Percentiles rank a stretch among this genome's conserved stretches.
These are phyloP conservation scores for Calameuta idolon DNA, from an alignment of 2,888 invertebrate genomes.

Conservation along the genomic window DNA sequence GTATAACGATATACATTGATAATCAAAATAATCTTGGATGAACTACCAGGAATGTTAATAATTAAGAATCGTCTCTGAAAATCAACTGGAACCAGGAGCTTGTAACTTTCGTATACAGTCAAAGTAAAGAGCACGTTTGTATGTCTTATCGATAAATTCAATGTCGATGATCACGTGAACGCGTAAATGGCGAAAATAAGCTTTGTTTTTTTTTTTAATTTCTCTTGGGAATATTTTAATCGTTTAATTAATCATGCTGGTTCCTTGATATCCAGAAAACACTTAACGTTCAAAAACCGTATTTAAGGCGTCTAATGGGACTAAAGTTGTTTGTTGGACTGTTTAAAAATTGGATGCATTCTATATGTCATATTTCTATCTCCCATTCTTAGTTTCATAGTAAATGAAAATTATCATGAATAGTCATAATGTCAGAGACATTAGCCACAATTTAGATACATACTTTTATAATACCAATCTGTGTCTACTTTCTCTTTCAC, in stretches of 20 bases:
- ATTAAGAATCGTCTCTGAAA: background rate
- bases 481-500: background rate
- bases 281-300: background rate
- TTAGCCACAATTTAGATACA: background rate
- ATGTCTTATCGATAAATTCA: background rate
- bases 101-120: background rate
- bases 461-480: background rate
- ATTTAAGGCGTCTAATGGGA: background rate
- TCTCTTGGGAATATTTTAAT: background rate
- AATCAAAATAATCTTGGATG: background rate
- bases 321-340: background rate
- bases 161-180: background rate
- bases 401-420: background rate
- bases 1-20: background rate
- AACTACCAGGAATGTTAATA: background rate
- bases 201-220: background rate
- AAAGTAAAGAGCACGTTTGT: background rate
- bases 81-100: background rate
- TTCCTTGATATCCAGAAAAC: too few relatives aligned
- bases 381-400: background rate
- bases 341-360: background rate
- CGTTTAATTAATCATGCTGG: background rate
- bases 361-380: background rate
- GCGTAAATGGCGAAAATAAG: background rate
- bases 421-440: background rate